These are phyloP conservation scores for Hiodon tergisus DNA, from an alignment of 2,113 vertebrate genomes.

Conservation along the genomic window DNA sequence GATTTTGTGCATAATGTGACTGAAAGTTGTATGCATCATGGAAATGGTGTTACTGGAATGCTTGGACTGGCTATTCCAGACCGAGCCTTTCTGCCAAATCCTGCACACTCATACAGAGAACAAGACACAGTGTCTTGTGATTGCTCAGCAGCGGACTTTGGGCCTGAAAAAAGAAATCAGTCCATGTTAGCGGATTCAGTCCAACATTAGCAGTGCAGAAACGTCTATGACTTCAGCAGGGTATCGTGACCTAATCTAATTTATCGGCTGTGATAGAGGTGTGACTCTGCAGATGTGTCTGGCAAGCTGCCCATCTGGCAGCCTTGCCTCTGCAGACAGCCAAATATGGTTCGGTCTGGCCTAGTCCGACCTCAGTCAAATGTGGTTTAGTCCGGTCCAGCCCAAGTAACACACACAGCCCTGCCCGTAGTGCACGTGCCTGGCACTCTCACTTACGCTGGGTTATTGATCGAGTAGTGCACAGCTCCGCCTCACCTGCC, in stretches of 20 bases:
- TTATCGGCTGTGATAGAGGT: not conserved
- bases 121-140: too few relatives aligned
- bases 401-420: slow-evolving; percentile 8
- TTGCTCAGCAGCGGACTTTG: too few relatives aligned
- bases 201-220: not conserved
- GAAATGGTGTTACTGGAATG: not conserved
- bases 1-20: too few relatives aligned
- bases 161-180: too few relatives aligned
- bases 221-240: not conserved
- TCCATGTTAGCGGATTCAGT: not conserved
- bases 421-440: slow-evolving; percentile 29
- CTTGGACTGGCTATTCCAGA: not conserved
- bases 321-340: not conserved
- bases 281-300: not conserved
- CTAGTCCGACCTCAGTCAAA: not conserved
- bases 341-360: not conserved
- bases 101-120: slow-evolving; percentile 25
- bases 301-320: not conserved
- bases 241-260: not conserved
- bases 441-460: slow-evolving; percentile 39
- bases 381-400: slow-evolving; percentile 14
- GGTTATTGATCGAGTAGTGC: slow-evolving; percentile 53
- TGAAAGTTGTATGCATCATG: not conserved
- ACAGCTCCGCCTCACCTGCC: slow-evolving; percentile 50
- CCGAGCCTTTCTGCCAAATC: not conserved